These are phyloP conservation scores for Sebastes glaucus DNA, from an alignment of 2,797 vertebrate species.

Conservation along the genomic window DNA sequence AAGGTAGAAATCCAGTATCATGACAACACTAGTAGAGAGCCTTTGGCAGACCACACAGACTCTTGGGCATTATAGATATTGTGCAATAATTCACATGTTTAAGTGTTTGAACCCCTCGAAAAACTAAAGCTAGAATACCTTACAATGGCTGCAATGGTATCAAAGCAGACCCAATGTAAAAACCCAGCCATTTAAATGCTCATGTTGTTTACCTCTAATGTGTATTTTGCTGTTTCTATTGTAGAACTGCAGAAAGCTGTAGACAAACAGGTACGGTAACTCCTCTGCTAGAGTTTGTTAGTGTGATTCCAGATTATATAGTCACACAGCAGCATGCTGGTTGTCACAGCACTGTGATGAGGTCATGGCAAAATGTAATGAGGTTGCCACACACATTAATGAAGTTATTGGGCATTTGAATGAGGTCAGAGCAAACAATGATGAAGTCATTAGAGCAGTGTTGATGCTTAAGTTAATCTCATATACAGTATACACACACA, in stretches of 20 bases:
- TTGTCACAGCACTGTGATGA: slow-evolving; percentile 45
- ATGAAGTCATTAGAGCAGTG: slow-evolving; percentile 53
- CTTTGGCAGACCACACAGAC: no score
- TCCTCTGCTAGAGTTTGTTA: background rate
- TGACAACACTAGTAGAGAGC: no score
- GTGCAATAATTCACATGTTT: no score
- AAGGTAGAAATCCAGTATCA: no score
- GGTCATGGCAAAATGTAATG: slow-evolving; percentile 63
- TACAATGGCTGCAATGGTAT: background rate
- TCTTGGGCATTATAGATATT: no score
- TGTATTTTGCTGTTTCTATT: background rate
- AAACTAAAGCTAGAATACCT: background rate
- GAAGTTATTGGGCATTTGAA: slow-evolving; percentile 61
- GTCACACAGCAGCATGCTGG: background rate
- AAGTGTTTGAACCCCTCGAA: background rate
- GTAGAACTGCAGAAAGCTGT: background rate
- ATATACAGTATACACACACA: background rate
- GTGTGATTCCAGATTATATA: background rate
- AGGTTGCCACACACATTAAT: slow-evolving; percentile 63
- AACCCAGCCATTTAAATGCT: background rate
- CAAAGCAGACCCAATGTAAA: background rate
- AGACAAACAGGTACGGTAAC: background rate
- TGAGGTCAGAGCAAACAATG: slow-evolving; percentile 61
- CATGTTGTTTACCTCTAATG: background rate
- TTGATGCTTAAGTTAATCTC: slow-evolving; percentile 55